A percentile compares a stretch with the other conserved stretches of the same genome.
Conservation (phyloP, 1,140 invertebrate genomes). For the Bombyx mandarina region DNA sequence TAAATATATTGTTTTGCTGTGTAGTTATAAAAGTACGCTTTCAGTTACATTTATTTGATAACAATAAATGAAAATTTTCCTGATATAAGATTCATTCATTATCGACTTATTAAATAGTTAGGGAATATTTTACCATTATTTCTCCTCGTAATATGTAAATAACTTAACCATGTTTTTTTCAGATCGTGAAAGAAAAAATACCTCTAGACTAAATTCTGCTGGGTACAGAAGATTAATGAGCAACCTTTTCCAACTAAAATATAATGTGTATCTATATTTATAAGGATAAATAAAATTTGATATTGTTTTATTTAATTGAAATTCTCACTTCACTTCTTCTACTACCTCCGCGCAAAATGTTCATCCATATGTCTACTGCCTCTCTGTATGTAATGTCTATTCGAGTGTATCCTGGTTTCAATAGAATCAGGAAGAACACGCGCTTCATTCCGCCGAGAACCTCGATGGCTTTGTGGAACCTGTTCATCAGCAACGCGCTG, state of each 20-base stretch:
- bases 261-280: conserved; percentile 2
- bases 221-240: neutral
- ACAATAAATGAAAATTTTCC: too few relatives aligned
- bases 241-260: neutral
- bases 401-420: conserved; percentile 50
- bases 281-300: neutral
- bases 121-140: too few relatives aligned
- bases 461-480: conserved; percentile 12
- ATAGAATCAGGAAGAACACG: conserved; percentile 46
- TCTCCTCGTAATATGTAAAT: too few relatives aligned
- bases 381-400: conserved; percentile 56
- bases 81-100: too few relatives aligned
- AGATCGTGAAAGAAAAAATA: conserved; percentile 76
- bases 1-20: too few relatives aligned
- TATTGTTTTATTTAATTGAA: neutral
- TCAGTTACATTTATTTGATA: too few relatives aligned
- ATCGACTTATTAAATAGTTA: too few relatives aligned
- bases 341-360: conserved; percentile 39
- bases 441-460: conserved; percentile 22
- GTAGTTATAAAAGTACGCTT: too few relatives aligned
- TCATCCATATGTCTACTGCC: conserved; percentile 51
- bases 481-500: conserved; percentile 33
- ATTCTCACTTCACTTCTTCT: too few relatives aligned
- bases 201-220: conserved; percentile 68
- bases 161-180: conserved; percentile 34